Evolutionary conservation across 2,797 vertebrate species (phyloP), one percentile per base, ranked within the genome.

Genomic region (Acanthurus lineatus): DNA sequence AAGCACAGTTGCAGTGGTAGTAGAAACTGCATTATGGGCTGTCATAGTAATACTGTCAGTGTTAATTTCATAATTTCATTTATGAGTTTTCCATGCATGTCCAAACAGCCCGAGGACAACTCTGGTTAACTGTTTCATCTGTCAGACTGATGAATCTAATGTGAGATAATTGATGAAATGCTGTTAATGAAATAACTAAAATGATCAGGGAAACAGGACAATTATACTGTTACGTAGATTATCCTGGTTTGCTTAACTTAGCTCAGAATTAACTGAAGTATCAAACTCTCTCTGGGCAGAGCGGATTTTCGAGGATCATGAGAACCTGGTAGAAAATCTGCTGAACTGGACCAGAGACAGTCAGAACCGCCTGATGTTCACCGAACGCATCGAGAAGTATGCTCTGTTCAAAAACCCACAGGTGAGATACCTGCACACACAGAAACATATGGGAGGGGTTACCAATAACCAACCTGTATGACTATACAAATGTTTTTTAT

Each of bases 311-410:
- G 98, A 99, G 94, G 98, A 99, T 88, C 98, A 99, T 76, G 98
- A 99, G 94, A 99, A 99, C 90, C 93, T 99, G 86, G 98, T 99
- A 90, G 97, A 99, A 95, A 99, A 99, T 91, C 95, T 99, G 83
- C 93, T 98, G 82, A 99, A 99, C 91, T 99, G 98, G 98, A 99
- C 98, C 84, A 92, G 98, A 90, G 98, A 99, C 91, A 99, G 97
- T 83, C 97, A 98, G 89, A 99, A 99, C 92, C 97, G 97, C 71
- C 96, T 99, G 22, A 96, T 98, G 96, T 99, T 99, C 25, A 97
- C 97, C 0, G 98, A 99, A 65, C 97, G 98, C 69, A 97, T 98
- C 65, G 97, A 99, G 95, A 99, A 99, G 90, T 98, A 99, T 0
- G 96, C 97, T 35, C 93, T 99, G 90, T 99, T 99, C 92, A 99